phyloP scores from a whole-genome alignment of 2,113 vertebrate species.

The Plecturocebus donacophilus region DNA sequence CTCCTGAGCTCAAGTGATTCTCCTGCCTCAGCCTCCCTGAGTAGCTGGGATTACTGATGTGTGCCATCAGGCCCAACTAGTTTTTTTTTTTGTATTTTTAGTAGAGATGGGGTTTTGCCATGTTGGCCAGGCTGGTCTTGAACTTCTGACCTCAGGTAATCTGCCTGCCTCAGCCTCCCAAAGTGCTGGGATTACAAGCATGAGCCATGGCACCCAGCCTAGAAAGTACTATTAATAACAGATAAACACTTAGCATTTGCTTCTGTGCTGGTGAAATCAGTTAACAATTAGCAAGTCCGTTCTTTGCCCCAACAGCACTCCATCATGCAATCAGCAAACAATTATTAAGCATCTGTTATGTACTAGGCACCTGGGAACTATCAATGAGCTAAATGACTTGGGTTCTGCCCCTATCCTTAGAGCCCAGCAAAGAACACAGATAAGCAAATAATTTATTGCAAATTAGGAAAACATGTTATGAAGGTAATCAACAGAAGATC shows the following conservation, averaged over 20 bases:
- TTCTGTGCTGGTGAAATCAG: neutral
- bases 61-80: too few relatives aligned
- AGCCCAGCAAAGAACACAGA: neutral
- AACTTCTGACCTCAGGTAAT: too few relatives aligned
- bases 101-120: too few relatives aligned
- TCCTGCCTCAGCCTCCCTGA: too few relatives aligned
- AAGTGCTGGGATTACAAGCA: too few relatives aligned
- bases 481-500: neutral
- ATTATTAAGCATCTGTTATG: neutral
- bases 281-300: neutral
- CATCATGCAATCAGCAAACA: neutral
- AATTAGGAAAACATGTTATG: neutral
- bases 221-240: conserved; percentile 8
- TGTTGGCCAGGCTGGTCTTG: too few relatives aligned
- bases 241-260: neutral
- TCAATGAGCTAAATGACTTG: neutral
- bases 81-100: too few relatives aligned
- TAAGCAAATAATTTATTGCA: neutral
- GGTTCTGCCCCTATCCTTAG: neutral
- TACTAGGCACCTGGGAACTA: neutral
- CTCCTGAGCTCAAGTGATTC: too few relatives aligned
- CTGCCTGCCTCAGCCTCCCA: too few relatives aligned
- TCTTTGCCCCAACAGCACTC: neutral
- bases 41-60: too few relatives aligned
- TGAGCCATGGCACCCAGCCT: neutral